Percentiles rank a stretch among this genome's conserved stretches.
Evolutionary conservation across 2,113 vertebrate species (phyloP).

Genomic region (Zapornia atra): DNA sequence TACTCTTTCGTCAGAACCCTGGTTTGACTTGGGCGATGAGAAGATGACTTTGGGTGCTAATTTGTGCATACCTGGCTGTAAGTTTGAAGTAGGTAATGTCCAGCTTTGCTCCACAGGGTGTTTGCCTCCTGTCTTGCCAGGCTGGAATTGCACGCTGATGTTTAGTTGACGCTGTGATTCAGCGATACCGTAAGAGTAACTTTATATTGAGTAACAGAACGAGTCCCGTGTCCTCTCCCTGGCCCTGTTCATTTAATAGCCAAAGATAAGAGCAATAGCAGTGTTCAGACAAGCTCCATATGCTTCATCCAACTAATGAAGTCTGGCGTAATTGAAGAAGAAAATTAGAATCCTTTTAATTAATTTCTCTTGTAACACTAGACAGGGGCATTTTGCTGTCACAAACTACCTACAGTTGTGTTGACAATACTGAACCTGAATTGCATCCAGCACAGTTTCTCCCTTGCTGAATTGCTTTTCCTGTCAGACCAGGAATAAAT

Average conservation of each 20-base stretch:
- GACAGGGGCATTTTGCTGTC: conserved; percentile 3
- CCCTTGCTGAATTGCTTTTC: not conserved
- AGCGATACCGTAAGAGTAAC: not conserved
- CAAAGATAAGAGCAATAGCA: not conserved
- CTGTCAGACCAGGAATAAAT: conserved; percentile 43
- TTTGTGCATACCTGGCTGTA: not conserved
- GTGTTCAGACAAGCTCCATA: conserved; percentile 23
- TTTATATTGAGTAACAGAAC: not conserved
- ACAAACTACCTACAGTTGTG: not conserved
- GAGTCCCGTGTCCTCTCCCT: not conserved
- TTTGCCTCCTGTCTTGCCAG: not conserved
- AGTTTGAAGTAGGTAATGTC: not conserved
- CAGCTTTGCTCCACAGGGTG: not conserved
- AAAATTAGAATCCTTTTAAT: conserved; percentile 8
- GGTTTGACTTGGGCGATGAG: not conserved
- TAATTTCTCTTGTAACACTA: not conserved
- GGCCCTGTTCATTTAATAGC: not conserved
- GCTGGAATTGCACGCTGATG: not conserved
- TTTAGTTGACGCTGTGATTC: not conserved
- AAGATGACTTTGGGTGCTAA: conserved; percentile 16
- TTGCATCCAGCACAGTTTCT: not conserved
- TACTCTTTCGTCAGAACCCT: conserved; percentile 21
- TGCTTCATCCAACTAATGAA: not conserved
- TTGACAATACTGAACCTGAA: not conserved
- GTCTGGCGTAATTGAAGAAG: not conserved